Conservation (phyloP, 1,140 invertebrate species). For the Tetraneura akinire region DNA sequence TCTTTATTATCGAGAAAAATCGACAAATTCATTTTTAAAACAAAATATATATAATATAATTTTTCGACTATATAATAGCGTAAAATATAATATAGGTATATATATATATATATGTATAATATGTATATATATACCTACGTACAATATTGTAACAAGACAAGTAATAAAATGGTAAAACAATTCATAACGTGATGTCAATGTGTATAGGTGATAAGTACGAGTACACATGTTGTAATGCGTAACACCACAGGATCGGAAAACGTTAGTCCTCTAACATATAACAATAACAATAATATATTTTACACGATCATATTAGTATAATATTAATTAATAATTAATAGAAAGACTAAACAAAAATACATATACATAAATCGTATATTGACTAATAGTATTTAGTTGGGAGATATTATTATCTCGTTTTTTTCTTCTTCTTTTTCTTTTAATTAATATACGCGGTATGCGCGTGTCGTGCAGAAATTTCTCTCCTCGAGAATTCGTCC, state of each 20-base stretch:
- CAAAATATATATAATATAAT: constrained; percentile 26
- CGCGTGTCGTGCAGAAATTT: too few relatives aligned
- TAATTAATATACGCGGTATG: not conserved
- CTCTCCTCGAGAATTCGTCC: too few relatives aligned
- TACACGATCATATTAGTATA: too few relatives aligned
- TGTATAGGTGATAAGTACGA: too few relatives aligned
- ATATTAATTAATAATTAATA: not conserved
- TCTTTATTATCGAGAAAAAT: constrained; percentile 24
- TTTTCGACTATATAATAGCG: constrained; percentile 23
- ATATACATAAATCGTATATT: not conserved
- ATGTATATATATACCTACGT: not conserved
- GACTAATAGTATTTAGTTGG: constrained; percentile 8
- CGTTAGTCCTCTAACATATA: not conserved
- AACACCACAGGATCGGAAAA: constrained; percentile 18
- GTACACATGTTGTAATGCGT: too few relatives aligned
- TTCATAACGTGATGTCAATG: not conserved
- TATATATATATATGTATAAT: constrained; percentile 5
- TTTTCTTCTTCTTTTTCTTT: not conserved
- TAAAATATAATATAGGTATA: constrained; percentile 24
- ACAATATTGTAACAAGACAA: not conserved
- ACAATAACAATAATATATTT: too few relatives aligned
- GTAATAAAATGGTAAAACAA: constrained; percentile 25
- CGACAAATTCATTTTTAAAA: constrained; percentile 49
- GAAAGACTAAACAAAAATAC: not conserved
- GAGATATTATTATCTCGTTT: not conserved